A percentile compares a stretch with the other conserved stretches of the same genome.
Conservation (phyloP, 53 echinoderm and acorn worm species). For the Patiria pectinifera region DNA sequence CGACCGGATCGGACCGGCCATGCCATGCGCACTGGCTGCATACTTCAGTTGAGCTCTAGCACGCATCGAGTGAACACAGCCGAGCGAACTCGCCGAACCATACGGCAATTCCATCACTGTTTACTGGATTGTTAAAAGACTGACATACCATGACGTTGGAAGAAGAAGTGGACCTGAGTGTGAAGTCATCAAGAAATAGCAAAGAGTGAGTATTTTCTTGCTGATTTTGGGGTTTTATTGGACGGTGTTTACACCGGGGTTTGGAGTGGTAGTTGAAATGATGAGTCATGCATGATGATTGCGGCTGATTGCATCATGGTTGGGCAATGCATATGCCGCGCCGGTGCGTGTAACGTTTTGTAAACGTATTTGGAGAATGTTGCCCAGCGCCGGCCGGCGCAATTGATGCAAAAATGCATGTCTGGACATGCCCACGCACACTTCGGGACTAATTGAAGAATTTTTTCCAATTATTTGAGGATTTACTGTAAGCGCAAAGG, state of each 20-base stretch:
- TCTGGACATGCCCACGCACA: slow-evolving; percentile 1
- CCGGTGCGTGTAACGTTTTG: not conserved
- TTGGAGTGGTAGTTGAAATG: too few species aligned
- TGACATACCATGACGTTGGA: slow-evolving; percentile 49
- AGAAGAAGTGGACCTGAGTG: slow-evolving; percentile 11
- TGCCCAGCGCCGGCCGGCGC: not conserved
- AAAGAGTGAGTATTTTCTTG: not conserved
- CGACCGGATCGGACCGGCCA: not conserved
- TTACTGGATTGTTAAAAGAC: not conserved
- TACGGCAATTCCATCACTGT: not conserved
- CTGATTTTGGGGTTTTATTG: not conserved
- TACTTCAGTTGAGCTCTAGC: not conserved
- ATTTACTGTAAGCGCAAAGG: too few species aligned
- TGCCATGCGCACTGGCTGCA: not conserved
- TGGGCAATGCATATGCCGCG: slow-evolving; percentile 3
- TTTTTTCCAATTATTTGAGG: not conserved
- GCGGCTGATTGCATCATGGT: slow-evolving; percentile 43
- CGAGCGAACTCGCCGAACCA: not conserved
- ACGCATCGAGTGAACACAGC: not conserved
- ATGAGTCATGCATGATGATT: not conserved
- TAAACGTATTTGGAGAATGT: not conserved
- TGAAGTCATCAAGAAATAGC: not conserved
- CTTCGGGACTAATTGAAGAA: not conserved
- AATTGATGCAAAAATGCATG: not conserved
- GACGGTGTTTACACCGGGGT: not conserved